Evolutionary conservation across 2,797 vertebrate species (phyloP).

Genomic region (Amphiprion clarkii): DNA sequence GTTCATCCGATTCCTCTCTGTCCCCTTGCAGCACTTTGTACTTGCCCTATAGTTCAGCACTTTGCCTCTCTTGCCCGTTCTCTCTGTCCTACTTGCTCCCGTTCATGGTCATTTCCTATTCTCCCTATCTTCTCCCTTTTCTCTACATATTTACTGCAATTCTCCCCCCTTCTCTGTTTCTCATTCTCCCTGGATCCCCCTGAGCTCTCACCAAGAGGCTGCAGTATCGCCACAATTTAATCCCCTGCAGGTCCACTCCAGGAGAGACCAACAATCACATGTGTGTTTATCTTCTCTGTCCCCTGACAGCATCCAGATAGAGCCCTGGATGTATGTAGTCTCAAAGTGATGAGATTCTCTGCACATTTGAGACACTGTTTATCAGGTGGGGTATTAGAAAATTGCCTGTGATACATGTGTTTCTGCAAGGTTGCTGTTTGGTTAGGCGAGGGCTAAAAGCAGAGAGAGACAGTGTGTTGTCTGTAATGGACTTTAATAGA

Average conservation of each 20-base stretch:
- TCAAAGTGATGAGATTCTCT: constrained; percentile 14
- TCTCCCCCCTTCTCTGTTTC: background rate
- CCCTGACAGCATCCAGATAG: constrained; percentile 33
- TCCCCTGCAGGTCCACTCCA: constrained; percentile 29
- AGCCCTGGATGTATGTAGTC: constrained; percentile 6
- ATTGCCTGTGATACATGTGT: background rate
- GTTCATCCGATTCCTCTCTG: constrained; percentile 58
- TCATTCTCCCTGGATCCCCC: constrained; percentile 12
- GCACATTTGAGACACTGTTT: constrained; percentile 1
- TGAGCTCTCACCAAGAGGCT: constrained; percentile 34
- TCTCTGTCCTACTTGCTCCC: constrained; percentile 21
- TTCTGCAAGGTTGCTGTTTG: constrained; percentile 3
- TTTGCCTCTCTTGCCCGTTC: constrained; percentile 22
- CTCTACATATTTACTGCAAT: background rate
- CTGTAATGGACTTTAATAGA: constrained; percentile 9
- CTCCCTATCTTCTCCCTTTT: constrained; percentile 8
- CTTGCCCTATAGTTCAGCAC: constrained; percentile 32
- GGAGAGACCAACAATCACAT: constrained; percentile 22
- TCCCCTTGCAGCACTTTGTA: constrained; percentile 47
- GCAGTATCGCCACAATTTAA: constrained; percentile 38
- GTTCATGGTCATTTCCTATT: constrained; percentile 28
- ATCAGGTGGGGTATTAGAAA: background rate
- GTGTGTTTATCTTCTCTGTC: constrained; percentile 41
- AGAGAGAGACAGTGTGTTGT: constrained; percentile 1
- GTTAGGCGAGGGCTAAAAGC: background rate